phyloP scores from a whole-genome alignment of 2,797 vertebrate genomes.

The Meriones psammophilus region DNA sequence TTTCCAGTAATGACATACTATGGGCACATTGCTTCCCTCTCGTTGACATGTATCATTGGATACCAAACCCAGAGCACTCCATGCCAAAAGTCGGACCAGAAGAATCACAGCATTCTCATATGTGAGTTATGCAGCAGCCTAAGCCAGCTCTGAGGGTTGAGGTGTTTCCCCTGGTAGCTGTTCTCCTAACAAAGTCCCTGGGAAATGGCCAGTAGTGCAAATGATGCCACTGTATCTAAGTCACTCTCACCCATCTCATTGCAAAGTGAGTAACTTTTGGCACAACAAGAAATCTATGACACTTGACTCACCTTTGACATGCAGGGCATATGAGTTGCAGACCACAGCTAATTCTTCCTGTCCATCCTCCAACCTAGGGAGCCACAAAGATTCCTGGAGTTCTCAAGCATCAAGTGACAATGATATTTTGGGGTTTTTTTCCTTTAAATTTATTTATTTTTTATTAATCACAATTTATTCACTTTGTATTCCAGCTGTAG shows the following conservation, averaged over 20 bases:
- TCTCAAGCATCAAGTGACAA: neutral
- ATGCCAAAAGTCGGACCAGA: neutral
- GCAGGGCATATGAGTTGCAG: neutral
- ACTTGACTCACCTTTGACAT: neutral
- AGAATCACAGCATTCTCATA: neutral
- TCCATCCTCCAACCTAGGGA: neutral
- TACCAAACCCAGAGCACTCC: neutral
- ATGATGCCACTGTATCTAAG: neutral
- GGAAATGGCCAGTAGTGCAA: neutral
- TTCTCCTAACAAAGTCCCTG: neutral
- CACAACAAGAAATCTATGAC: neutral
- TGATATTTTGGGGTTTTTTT: too few species aligned
- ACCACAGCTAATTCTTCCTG: neutral
- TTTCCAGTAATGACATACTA: neutral
- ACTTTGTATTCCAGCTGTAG: too few species aligned
- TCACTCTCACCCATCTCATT: neutral
- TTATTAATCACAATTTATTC: too few species aligned
- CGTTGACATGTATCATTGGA: neutral
- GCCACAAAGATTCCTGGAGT: neutral
- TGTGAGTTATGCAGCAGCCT: neutral
- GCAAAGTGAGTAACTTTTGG: neutral
- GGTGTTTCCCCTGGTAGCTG: neutral
- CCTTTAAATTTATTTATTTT: too few species aligned
- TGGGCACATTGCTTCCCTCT: neutral
- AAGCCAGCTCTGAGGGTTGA: neutral